Base-by-base conservation (phyloP, 2,888 invertebrate species). In the Branchinecta sandiegonensis region DNA sequence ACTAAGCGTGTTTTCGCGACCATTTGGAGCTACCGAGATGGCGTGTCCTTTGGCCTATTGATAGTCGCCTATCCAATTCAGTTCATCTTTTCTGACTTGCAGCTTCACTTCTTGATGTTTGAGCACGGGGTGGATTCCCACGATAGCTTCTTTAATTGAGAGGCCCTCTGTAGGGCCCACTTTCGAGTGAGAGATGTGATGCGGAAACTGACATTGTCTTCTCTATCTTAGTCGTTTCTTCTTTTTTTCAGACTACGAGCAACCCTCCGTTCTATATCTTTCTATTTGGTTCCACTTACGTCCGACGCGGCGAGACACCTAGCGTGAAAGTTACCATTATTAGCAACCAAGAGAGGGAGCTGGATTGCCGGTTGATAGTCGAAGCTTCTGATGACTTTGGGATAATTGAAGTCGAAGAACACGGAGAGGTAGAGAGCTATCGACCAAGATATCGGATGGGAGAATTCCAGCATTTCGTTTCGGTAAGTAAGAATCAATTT, bases 381-480 rank as follows among this genome's bases (percentile, higher is more conserved):
- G 77, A 78, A 67, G 80, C 76, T 14, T 80, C 81, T 0, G 76
- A 77, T 8, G 78, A 80, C 66, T 81, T 80, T 72, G 76, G 78
- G 69, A 81, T 82, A 73, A 79, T 83, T 7, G 76, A 80, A 68
- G 81, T 82, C 0, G 81, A 80, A 66, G 73, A 74, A 6, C 77
- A 77, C 67, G 82, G 82, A 1, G 76, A 77, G 46, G 81, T 81
- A 9, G 76, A 77, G 23, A 80, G 81, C 48, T 81, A 80, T 72
- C 76, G 74, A 4, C 81, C 82, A 0, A 73, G 77, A 46, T 77
- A 79, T 8, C 76, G 78, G 8, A 73, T 73, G 13, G 82, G 82
- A 1, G 81, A 82, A 71, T 79, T 80, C 72, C 82, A 83, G 71
- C 81, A 81, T 71, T 76, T 82, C 69, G 77, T 82, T 70, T 81